Evolutionary conservation across 2,113 vertebrate species (phyloP), one percentile per base, ranked within the genome.

Genomic region (Amphiprion percula): DNA sequence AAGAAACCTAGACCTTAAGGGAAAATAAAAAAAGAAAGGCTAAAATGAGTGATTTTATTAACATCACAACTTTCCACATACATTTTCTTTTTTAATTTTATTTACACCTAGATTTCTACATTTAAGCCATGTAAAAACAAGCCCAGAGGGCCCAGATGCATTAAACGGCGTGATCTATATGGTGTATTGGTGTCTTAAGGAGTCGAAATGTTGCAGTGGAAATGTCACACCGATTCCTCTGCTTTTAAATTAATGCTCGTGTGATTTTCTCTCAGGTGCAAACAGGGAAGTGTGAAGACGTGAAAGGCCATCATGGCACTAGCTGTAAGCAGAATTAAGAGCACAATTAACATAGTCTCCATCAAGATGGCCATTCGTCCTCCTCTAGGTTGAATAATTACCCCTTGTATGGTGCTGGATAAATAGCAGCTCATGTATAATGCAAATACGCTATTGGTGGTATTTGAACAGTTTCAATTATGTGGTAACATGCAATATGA

Each of bases 211-310:
- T 64, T 77, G 56, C 50, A 17, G 14, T 77, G 78, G 67, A 90
- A 92, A 91, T 90, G 86, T 88, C 83, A 87, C 74, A 71, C 67
- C 77, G 78, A 87, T 72, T 82, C 37, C 61, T 74, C 56, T 73
- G 79, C 69, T 88, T 89, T 84, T 72, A 82, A 67, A 88, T 77
- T 49, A 78, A 87, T 68, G 71, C 65, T 46, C 44, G 75, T 79
- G 75, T 80, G 67, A 89, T 80, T 92, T 73, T 81, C 65, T 86
- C 66, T 26, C 74, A 85, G 84, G 77, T 85, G 71, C 83, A 53
- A 77, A 81, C 30, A 58, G 9, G 37, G 41, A 68, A 33, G 79
- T 80, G 85, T 76, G 80, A 88, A 84, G 59, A 83, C 4, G 75
- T 88, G 83, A 89, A 91, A 91, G 82, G 89, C 73, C 84, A 84